These are phyloP conservation scores for Hemicentrotus pulcherrimus DNA, from an alignment of 35 echinoderm and acorn worm species.

Conservation along the genomic window DNA sequence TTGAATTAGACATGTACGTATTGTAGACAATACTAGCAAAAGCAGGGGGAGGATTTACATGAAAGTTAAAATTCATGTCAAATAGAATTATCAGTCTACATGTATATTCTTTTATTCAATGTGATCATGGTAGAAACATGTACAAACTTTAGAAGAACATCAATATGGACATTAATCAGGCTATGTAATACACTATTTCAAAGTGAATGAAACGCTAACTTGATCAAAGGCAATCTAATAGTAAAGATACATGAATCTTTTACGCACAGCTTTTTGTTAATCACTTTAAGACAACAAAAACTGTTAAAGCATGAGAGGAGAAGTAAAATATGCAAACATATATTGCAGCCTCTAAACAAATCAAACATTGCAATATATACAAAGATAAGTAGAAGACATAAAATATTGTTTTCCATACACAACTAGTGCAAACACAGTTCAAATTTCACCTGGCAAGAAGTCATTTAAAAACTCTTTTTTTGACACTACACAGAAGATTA, in stretches of 20 bases:
- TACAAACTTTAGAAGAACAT: neutral
- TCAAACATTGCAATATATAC: constrained; percentile 5
- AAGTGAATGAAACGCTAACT: neutral
- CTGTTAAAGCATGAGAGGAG: neutral
- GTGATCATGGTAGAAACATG: neutral
- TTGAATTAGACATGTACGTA: no score
- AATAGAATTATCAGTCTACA: no score
- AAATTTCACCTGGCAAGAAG: neutral
- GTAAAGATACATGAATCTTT: neutral
- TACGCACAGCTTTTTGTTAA: neutral
- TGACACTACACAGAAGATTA: neutral
- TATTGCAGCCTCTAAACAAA: constrained; percentile 7
- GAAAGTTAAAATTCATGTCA: no score
- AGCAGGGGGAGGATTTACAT: no score
- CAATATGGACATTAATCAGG: neutral
- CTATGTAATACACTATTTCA: neutral
- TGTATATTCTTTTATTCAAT: neutral
- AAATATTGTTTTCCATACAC: neutral
- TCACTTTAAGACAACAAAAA: neutral
- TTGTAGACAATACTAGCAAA: no score
- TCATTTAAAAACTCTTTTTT: neutral
- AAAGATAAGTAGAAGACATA: neutral
- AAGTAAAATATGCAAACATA: neutral
- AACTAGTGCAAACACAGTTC: neutral
- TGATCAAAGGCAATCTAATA: neutral